A percentile compares a stretch with the other conserved stretches of the same genome.
These are phyloP conservation scores for Julus scanicus DNA, from an alignment of 2,888 invertebrate species.

Conservation along the genomic window DNA sequence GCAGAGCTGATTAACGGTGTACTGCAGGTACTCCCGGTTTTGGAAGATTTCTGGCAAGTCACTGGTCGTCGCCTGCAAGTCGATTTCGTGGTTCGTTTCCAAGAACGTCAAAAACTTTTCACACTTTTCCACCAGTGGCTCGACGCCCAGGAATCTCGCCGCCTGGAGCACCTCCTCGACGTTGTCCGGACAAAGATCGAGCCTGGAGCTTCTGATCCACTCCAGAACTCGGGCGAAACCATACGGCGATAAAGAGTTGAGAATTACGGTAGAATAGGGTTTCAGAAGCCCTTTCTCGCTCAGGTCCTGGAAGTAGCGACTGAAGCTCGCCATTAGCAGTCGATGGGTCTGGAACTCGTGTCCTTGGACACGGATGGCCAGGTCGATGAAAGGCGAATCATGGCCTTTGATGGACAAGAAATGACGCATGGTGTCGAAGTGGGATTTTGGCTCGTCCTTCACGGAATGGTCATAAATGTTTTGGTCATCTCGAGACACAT, in stretches of 20 bases:
- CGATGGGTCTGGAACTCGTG: not conserved
- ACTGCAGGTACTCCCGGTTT: not conserved
- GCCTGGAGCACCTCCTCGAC: not conserved
- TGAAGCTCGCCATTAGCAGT: slow-evolving; percentile 7
- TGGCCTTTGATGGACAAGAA: slow-evolving; percentile 16
- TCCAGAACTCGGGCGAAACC: slow-evolving; percentile 2
- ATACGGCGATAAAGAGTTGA: not conserved
- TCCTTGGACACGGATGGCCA: not conserved
- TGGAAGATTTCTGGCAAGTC: not conserved
- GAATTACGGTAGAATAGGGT: not conserved
- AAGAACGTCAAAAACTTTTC: not conserved
- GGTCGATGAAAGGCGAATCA: not conserved
- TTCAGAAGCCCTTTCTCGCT: not conserved
- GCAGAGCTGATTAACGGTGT: slow-evolving; percentile 16
- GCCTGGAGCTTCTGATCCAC: slow-evolving; percentile 1
- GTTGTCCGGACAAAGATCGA: not conserved
- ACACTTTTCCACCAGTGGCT: slow-evolving; percentile 1
- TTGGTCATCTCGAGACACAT: not conserved
- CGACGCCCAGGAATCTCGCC: not conserved
- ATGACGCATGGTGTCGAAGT: not conserved
- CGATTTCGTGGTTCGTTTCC: not conserved
- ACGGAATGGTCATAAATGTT: not conserved
- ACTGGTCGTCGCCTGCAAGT: not conserved
- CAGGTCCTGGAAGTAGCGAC: not conserved
- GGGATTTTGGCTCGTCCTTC: not conserved